Evolutionary conservation across 2,888 invertebrate species (phyloP).

Genomic region (Heteromurus nitidus): DNA sequence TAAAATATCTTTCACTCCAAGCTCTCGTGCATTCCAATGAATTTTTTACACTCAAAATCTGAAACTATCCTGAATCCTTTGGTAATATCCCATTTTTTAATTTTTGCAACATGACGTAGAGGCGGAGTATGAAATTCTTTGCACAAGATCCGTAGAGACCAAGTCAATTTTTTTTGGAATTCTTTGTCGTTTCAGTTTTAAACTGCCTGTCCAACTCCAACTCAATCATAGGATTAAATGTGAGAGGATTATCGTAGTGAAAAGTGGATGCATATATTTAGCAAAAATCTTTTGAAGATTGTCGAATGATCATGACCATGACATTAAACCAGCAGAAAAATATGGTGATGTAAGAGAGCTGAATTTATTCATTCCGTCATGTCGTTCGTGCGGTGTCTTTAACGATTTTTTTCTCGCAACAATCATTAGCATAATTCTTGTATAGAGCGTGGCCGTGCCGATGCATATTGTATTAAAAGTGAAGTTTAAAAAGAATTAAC

Average conservation of each 20-base stretch:
- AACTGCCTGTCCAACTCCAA: neutral
- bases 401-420: neutral
- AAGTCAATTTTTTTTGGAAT: constrained; percentile 13
- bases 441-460: neutral
- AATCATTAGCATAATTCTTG: neutral
- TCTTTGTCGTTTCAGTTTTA: constrained; percentile 25
- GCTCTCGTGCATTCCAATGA: too few relatives aligned
- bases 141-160: too few relatives aligned
- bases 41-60: too few relatives aligned
- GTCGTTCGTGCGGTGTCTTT: neutral
- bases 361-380: too few relatives aligned
- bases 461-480: constrained; percentile 3
- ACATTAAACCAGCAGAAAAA: neutral
- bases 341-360: neutral
- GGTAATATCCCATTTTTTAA: too few relatives aligned
- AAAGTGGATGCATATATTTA: too few relatives aligned
- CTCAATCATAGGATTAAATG: neutral
- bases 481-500: constrained; percentile 17
- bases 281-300: constrained; percentile 3
- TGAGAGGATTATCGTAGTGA: neutral
- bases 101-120: too few relatives aligned
- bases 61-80: too few relatives aligned
- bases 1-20: too few relatives aligned
- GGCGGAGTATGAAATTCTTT: too few relatives aligned
- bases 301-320: constrained; percentile 1